These are phyloP conservation scores for Mesorhabditis belari DNA, from an alignment of 2,888 invertebrate species.

Conservation along the genomic window DNA sequence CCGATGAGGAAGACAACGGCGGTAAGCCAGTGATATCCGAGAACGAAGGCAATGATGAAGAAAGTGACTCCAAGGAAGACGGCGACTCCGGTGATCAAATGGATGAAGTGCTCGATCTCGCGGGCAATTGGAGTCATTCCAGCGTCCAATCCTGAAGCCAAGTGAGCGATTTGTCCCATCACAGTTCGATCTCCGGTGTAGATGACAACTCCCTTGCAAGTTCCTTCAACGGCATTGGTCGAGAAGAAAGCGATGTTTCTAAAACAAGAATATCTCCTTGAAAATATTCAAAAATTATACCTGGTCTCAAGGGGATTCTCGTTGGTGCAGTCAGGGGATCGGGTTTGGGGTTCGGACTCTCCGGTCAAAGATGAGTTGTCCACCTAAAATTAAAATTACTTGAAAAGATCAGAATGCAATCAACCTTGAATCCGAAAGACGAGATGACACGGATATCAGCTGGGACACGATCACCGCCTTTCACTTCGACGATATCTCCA, in stretches of 20 bases:
- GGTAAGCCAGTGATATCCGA: conserved; percentile 90
- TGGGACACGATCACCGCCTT: conserved; percentile 96
- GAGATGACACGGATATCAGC: conserved; percentile 93
- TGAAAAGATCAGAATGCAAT: neutral
- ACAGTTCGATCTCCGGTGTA: conserved; percentile 42
- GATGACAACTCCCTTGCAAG: conserved; percentile 63
- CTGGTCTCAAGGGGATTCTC: conserved; percentile 59
- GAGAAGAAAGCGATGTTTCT: conserved; percentile 60
- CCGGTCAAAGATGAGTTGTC: conserved; percentile 61
- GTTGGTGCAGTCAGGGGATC: conserved; percentile 57
- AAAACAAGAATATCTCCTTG: neutral
- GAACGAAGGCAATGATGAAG: conserved; percentile 90
- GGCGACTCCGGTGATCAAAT: conserved; percentile 53
- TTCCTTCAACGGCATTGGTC: conserved; percentile 59
- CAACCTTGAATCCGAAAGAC: conserved; percentile 82
- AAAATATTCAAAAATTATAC: neutral
- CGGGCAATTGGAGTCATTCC: conserved; percentile 97
- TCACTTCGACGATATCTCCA: conserved; percentile 95
- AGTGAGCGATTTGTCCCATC: conserved; percentile 68
- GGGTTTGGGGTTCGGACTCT: conserved; percentile 59
- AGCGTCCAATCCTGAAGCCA: conserved; percentile 77
- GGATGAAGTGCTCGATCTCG: conserved; percentile 79
- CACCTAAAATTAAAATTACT: conserved; percentile 48
- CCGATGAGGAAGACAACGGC: conserved; percentile 99
- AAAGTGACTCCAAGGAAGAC: conserved; percentile 72